phyloP scores from a whole-genome alignment of 2,888 invertebrate species.

The Rutpela maculata region DNA sequence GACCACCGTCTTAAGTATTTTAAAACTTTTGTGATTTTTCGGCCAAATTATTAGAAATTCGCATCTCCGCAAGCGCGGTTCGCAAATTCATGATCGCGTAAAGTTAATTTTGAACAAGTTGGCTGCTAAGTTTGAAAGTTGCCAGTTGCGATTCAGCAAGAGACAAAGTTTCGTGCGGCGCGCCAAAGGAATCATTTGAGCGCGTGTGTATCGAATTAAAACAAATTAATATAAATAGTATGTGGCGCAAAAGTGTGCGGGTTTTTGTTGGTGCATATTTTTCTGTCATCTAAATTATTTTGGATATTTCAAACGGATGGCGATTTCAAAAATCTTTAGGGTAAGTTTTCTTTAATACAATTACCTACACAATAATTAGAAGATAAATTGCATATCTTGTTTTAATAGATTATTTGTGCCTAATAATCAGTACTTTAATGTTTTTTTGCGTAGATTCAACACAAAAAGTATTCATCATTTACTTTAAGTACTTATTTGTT shows the following conservation, averaged over 20 bases:
- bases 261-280: conserved; percentile 55
- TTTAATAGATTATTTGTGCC: too few species aligned
- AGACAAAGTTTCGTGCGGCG: conserved; percentile 17
- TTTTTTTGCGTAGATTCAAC: too few species aligned
- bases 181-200: conserved; percentile 24
- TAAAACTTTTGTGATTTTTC: background rate
- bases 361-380: too few species aligned
- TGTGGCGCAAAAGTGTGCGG: conserved; percentile 62
- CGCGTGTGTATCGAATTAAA: conserved; percentile 36
- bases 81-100: conserved; percentile 54
- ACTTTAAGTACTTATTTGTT: too few species aligned
- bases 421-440: too few species aligned
- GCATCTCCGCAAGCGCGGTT: conserved; percentile 50
- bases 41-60: background rate
- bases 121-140: conserved; percentile 38
- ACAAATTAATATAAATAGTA: conserved; percentile 51
- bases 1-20: background rate
- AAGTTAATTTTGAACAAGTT: conserved; percentile 64
- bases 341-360: conserved; percentile 42
- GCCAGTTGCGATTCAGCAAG: conserved; percentile 58
- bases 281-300: conserved; percentile 42
- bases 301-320: conserved; percentile 54
- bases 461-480: too few species aligned
- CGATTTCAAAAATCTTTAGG: conserved; percentile 51
- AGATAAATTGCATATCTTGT: too few species aligned